These are phyloP conservation scores for Idaea dimidiata DNA, from an alignment of 2,888 invertebrate species.

Conservation along the genomic window DNA sequence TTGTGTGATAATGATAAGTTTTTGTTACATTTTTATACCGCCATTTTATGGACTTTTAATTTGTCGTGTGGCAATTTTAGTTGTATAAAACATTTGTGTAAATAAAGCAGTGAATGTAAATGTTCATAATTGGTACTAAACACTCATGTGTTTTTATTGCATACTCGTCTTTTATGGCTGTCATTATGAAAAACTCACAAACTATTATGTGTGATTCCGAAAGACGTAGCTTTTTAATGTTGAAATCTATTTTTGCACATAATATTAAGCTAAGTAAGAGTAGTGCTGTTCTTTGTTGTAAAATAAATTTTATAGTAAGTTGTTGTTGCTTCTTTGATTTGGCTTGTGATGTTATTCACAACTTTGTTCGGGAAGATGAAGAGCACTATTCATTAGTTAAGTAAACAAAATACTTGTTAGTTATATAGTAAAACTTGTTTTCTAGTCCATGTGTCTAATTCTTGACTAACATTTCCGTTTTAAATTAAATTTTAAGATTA, in stretches of 20 bases:
- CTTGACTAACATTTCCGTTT: neutral
- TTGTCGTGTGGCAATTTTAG: too few species aligned
- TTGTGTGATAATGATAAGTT: too few species aligned
- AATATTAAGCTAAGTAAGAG: neutral
- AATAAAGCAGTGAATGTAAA: too few species aligned
- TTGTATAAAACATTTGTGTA: too few species aligned
- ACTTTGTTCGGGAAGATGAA: neutral
- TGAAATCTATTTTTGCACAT: neutral
- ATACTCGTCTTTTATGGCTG: too few species aligned
- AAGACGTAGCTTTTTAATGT: neutral
- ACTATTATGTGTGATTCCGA: neutral
- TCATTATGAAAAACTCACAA: too few species aligned
- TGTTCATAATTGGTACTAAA: too few species aligned
- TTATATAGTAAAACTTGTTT: neutral
- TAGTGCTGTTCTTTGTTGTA: neutral
- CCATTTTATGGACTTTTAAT: too few species aligned
- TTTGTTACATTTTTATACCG: too few species aligned
- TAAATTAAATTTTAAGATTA: neutral
- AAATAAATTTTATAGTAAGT: neutral
- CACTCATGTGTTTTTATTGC: too few species aligned
- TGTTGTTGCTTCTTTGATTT: neutral
- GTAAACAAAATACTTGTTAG: neutral
- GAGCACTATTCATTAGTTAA: neutral
- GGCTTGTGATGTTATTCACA: neutral
- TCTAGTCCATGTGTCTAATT: neutral